Evolutionary conservation across 2,888 invertebrate species (phyloP).

Genomic region (Chymomyza fuscimana): DNA sequence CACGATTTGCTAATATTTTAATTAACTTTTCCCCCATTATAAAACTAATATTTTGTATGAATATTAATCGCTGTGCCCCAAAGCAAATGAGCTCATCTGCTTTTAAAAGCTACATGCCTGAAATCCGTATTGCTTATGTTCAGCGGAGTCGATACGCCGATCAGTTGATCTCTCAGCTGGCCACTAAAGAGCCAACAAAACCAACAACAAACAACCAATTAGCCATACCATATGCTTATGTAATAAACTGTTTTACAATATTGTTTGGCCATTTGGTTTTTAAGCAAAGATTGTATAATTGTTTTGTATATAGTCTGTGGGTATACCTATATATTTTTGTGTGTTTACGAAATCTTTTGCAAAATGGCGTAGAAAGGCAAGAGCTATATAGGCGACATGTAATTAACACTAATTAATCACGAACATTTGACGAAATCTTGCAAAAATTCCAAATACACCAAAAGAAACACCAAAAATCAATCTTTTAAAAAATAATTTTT

Average conservation of each 20-base stretch:
- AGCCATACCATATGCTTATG: constrained; percentile 53
- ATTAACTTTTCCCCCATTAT: not conserved
- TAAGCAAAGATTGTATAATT: constrained; percentile 50
- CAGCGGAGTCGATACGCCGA: not conserved
- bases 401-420: constrained; percentile 77
- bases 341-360: constrained; percentile 47
- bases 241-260: constrained; percentile 53
- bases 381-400: constrained; percentile 47
- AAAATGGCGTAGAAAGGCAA: constrained; percentile 23
- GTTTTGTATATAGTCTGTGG: not conserved
- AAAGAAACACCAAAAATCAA: constrained; percentile 31
- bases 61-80: constrained; percentile 29
- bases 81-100: constrained; percentile 63
- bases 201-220: constrained; percentile 20
- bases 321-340: constrained; percentile 8
- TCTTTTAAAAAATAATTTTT: constrained; percentile 8
- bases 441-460: constrained; percentile 29
- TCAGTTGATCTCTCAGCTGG: not conserved
- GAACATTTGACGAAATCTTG: constrained; percentile 48
- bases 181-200: constrained; percentile 7
- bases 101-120: not conserved
- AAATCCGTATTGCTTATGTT: not conserved
- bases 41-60: not conserved
- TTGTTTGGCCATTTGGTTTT: constrained; percentile 18
- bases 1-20: not conserved